Evolutionary conservation across 2,888 invertebrate genomes (phyloP).

Genomic region (Spodoptera littoralis): DNA sequence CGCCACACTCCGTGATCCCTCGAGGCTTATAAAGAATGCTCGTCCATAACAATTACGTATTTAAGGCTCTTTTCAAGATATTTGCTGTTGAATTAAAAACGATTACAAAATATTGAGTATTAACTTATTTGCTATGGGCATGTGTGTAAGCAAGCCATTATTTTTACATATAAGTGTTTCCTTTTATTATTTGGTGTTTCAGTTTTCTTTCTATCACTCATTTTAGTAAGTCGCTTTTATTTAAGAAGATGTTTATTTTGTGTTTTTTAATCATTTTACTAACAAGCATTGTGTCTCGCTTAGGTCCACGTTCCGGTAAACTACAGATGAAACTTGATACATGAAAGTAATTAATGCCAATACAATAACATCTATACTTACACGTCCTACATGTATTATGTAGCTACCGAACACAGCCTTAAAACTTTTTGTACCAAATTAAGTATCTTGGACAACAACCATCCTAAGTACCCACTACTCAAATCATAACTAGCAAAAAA

Average conservation of each 20-base stretch:
- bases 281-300: no score
- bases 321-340: no score
- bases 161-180: no score
- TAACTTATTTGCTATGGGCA: neutral
- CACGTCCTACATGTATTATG: neutral
- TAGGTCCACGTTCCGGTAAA: no score
- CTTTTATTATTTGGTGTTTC: no score
- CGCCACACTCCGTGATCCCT: constrained; percentile 6
- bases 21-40: neutral
- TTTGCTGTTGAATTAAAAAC: constrained; percentile 1
- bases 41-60: constrained; percentile 2
- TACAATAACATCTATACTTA: no score
- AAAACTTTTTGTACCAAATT: neutral
- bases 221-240: no score
- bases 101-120: constrained; percentile 14
- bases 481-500: neutral
- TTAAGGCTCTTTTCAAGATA: constrained; percentile 7
- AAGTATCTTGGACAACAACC: constrained; percentile 1
- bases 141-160: no score
- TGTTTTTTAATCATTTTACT: no score
- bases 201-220: no score
- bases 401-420: neutral
- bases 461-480: neutral
- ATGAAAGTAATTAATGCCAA: no score
- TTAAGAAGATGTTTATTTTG: no score